A percentile compares a stretch with the other conserved stretches of the same genome.
Conservation (phyloP, 2,113 vertebrate genomes). For the Chamaea fasciata region DNA sequence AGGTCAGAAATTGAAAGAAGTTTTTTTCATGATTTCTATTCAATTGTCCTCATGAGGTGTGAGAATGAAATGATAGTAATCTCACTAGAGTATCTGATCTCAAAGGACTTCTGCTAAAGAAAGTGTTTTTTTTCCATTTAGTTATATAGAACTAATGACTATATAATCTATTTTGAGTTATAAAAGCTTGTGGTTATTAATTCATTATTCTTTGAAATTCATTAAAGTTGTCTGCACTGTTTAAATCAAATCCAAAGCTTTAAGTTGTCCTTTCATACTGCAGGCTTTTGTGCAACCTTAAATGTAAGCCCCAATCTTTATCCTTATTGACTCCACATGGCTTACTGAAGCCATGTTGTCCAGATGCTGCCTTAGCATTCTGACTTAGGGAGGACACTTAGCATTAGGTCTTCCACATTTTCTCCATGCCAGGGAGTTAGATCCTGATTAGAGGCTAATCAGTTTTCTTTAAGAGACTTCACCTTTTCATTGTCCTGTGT, state of each 20-base stretch:
- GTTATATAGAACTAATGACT: slow-evolving; percentile 51
- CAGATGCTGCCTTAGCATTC: not conserved
- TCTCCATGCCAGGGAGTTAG: not conserved
- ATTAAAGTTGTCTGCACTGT: slow-evolving; percentile 18
- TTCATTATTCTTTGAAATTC: slow-evolving; percentile 54
- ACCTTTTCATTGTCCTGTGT: not conserved
- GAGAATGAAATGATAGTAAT: slow-evolving; percentile 44
- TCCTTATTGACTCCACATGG: not conserved
- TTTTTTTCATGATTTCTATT: slow-evolving; percentile 32
- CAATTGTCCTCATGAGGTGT: slow-evolving; percentile 2
- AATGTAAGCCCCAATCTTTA: not conserved
- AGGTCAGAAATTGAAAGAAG: not conserved
- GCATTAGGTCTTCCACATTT: not conserved
- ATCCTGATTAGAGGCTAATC: not conserved
- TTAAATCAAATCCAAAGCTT: slow-evolving; percentile 19
- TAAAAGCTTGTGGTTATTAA: slow-evolving; percentile 54
- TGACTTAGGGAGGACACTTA: not conserved
- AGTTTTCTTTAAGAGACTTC: not conserved
- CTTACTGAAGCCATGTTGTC: not conserved
- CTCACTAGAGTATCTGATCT: slow-evolving; percentile 51
- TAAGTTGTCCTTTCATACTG: not conserved
- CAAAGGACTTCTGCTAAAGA: slow-evolving; percentile 46
- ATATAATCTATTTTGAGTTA: slow-evolving; percentile 31
- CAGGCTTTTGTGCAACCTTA: not conserved
- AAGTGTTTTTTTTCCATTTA: slow-evolving; percentile 53